A percentile compares a stretch with the other conserved stretches of the same genome.
Conservation (phyloP, 2,797 vertebrate species). For the Pristis pectinata region DNA sequence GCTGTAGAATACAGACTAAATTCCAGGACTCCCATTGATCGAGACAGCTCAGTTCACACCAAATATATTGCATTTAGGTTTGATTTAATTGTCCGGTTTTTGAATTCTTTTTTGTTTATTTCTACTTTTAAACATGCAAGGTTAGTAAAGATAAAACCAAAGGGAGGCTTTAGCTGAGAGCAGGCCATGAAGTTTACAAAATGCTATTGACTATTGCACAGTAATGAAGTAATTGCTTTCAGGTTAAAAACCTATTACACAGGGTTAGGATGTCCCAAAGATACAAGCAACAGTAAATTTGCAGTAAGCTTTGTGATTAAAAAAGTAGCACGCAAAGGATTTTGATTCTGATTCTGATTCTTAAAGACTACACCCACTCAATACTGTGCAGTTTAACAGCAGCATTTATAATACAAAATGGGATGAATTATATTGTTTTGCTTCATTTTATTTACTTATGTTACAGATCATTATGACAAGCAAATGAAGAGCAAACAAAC, state of each 20-base stretch:
- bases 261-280: background rate
- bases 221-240: background rate
- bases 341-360: too few species aligned
- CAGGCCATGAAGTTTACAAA: background rate
- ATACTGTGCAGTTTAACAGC: background rate
- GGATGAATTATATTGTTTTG: background rate
- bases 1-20: constrained; percentile 36
- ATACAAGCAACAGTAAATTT: background rate
- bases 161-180: background rate
- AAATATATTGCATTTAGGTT: constrained; percentile 54
- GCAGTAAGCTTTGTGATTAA: background rate
- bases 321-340: background rate
- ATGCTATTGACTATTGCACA: background rate
- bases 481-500: background rate
- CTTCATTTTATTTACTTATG: background rate
- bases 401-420: background rate
- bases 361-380: background rate
- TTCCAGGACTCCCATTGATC: constrained; percentile 45
- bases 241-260: background rate
- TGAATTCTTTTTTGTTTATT: constrained; percentile 44
- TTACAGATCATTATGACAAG: background rate
- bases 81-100: constrained; percentile 52
- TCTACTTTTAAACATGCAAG: constrained; percentile 55
- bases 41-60: constrained; percentile 43
- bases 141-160: constrained; percentile 43